Conservation (phyloP, 2,113 vertebrate species). For the Seriola dumerili region DNA sequence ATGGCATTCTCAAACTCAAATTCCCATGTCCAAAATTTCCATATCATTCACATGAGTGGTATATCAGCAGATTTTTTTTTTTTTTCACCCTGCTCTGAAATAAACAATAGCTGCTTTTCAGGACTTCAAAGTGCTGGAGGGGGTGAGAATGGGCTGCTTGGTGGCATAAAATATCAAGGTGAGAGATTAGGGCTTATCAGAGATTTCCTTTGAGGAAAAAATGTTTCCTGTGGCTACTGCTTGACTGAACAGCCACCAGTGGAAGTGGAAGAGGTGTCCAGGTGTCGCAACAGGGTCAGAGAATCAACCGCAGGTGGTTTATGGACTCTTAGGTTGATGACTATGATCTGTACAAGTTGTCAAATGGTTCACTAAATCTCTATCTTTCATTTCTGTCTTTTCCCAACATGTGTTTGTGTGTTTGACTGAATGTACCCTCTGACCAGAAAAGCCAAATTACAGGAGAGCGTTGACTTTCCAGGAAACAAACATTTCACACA, state of each 20-base stretch:
- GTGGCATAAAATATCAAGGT: constrained; percentile 70
- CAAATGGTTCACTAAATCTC: constrained; percentile 27
- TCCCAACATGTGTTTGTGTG: constrained; percentile 23
- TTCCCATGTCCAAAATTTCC: constrained; percentile 67
- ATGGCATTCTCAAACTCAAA: constrained; percentile 45
- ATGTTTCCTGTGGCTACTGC: constrained; percentile 38
- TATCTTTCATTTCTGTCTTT: constrained; percentile 26
- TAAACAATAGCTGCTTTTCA: constrained; percentile 71
- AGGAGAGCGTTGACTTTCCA: constrained; percentile 46
- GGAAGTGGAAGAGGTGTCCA: constrained; percentile 29
- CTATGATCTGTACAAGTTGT: constrained; percentile 23
- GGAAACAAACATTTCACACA: constrained; percentile 44
- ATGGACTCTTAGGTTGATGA: constrained; percentile 38
- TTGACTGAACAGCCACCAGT: constrained; percentile 23
- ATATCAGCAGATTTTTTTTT: constrained; percentile 51
- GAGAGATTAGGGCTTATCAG: constrained; percentile 73
- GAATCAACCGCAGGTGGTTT: constrained; percentile 49
- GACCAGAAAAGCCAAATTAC: constrained; percentile 48
- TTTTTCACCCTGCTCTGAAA: constrained; percentile 17
- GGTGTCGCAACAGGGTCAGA: constrained; percentile 39
- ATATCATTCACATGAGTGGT: constrained; percentile 53
- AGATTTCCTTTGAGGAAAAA: constrained; percentile 60
- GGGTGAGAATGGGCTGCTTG: constrained; percentile 28
- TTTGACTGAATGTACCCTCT: constrained; percentile 68
- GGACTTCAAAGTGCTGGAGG: constrained; percentile 63